Base-by-base conservation (phyloP, 2,888 invertebrate genomes). In the Arctia plantaginis region DNA sequence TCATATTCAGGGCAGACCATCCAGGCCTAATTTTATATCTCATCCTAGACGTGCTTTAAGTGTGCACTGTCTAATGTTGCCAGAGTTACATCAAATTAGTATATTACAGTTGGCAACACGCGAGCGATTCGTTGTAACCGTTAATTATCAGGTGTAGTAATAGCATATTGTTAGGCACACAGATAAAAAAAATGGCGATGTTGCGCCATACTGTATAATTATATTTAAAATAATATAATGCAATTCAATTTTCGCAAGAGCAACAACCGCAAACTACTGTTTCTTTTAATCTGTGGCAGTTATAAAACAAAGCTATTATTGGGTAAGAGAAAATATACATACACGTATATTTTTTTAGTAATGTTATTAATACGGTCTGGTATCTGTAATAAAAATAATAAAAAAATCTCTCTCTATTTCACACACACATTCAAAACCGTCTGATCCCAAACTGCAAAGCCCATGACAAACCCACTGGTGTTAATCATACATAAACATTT, bases 331-430 rank as follows among this genome's bases (percentile, higher is more conserved):
- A n/a, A n/a, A n/a, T n/a, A n/a, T n/a, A n/a, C n/a, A n/a, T n/a
- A n/a, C n/a, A n/a, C n/a, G 20, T 41, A 39, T 39, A 10, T 33
- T 39, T 39, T 59, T 18, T 47, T 35, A 27, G 51, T 55, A n/a
- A 66, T 72, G 55, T 55, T 55, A 59, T n/a, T 27, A 71, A 18
- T 67, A 76, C 69, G 77, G 80, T 65, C 68, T 68, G 67, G 7
- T 23, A 67, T 73, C 66, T 30, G 51, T 72, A 59, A 35, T 79
- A 80, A 74, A 77, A n/a, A n/a, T n/a, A n/a, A n/a, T n/a, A n/a
- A n/a, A n/a, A n/a, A n/a, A n/a, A n/a, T n/a, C n/a, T n/a, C n/a
- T n/a, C n/a, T n/a, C n/a, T n/a, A n/a, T n/a, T n/a, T n/a, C n/a
- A n/a, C n/a, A n/a, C n/a, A n/a, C n/a, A n/a, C n/a, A n/a, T n/a